Base-by-base conservation (phyloP, 2,113 vertebrate genomes). In the Fulmarus glacialis region DNA sequence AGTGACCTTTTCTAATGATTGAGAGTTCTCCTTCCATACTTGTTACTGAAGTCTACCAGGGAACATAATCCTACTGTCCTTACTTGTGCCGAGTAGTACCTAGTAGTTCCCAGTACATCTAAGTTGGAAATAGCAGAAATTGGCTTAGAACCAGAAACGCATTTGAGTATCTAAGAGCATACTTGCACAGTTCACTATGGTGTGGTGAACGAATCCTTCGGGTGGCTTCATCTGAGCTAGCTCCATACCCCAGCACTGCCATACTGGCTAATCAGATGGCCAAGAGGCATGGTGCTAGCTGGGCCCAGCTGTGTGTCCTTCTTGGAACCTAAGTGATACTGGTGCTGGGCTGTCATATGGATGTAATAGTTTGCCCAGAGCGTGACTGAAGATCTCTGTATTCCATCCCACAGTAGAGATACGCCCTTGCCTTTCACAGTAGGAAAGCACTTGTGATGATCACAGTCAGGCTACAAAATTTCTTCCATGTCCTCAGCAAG, bases 161-260 rank as follows among this genome's bases (percentile, higher is more conserved):
- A 17, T 80, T 38, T 53, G 62, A 67, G 8, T 30, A 52, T 22
- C 60, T 64, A 36, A 72, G 27, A 59, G 9, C 3, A 8, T 45
- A 73, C 55, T 71, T 79, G 17, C 15, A 42, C 45, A 52, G 40
- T 21, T 94, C 15, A 32, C 19, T 20, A 26, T 48, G 45, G 11
- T n/a, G 40, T 6, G 18, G 42, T 58, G 40, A 70, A 32, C 16
- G 78, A 88, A 47, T 38, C 59, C 38, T 68, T 73, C 18, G 30
- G 11, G 15, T 4, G 6, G 12, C 29, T 84, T 45, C 32, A 27
- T 2, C 6, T 14, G 43, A 93, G 29, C 23, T 29, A 43, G 7
- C 21, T 73, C 50, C 5, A 15, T n/a, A 18, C 3, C 22, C 7
- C 38, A 34, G 9, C 13, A 7, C 38, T 38, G 55, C 0, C 0